These are phyloP conservation scores for Hoplostethus atlanticus DNA, from an alignment of 2,797 vertebrate genomes.

Conservation along the genomic window DNA sequence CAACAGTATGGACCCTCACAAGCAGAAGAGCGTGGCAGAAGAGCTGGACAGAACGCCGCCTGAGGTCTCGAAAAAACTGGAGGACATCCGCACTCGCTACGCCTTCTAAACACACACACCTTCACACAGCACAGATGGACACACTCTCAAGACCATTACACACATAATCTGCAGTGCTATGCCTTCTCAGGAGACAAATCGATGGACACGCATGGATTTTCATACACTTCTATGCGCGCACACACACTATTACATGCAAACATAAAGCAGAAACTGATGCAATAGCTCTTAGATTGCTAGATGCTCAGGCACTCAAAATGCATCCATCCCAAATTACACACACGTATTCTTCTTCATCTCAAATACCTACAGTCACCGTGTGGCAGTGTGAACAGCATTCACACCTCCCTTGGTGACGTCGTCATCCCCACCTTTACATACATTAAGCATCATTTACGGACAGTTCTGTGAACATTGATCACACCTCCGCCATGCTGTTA, in stretches of 20 bases:
- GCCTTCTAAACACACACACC: slow-evolving; percentile 87
- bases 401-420: background rate
- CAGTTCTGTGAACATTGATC: slow-evolving; percentile 10
- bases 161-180: background rate
- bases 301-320: background rate
- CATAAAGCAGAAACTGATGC: background rate
- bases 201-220: background rate
- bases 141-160: background rate
- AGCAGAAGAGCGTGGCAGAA: slow-evolving; percentile 97
- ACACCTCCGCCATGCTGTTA: background rate
- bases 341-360: background rate
- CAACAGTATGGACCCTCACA: slow-evolving; percentile 99
- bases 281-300: background rate
- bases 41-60: slow-evolving; percentile 97
- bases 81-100: slow-evolving; percentile 98
- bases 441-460: background rate
- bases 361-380: too few relatives aligned
- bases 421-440: background rate
- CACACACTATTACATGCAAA: background rate
- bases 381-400: background rate
- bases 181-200: background rate
- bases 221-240: background rate
- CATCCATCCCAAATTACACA: background rate
- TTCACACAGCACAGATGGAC: background rate
- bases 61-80: slow-evolving; percentile 98